Percentiles rank a stretch among this genome's conserved stretches.
Conservation (phyloP, 2,113 vertebrate genomes). For the Microtus richardsoni region DNA sequence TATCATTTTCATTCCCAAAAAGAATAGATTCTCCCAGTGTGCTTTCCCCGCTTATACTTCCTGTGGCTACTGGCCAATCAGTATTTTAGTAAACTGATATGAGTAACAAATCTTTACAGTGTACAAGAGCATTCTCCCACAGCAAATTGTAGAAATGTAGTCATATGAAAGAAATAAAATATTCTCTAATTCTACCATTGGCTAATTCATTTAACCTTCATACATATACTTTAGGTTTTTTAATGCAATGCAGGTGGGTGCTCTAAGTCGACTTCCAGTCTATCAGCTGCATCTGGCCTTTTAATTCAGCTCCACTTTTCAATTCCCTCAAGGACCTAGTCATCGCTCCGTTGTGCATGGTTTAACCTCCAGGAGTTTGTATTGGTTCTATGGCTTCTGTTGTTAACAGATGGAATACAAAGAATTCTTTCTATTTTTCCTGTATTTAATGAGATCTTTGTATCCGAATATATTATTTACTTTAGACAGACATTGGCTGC, state of each 20-base stretch:
- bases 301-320: neutral
- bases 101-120: no score
- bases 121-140: no score
- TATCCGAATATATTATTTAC: neutral
- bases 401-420: neutral
- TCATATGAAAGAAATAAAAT: neutral
- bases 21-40: neutral
- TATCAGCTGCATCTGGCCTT: neutral
- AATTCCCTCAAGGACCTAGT: neutral
- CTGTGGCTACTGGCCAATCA: no score
- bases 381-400: neutral
- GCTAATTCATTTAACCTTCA: neutral
- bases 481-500: neutral
- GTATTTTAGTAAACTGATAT: no score
- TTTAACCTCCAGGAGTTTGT: neutral
- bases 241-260: neutral
- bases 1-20: neutral
- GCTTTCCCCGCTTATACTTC: no score
- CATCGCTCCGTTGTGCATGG: neutral
- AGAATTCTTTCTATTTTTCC: neutral
- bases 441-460: neutral
- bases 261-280: no score
- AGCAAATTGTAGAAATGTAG: conserved; percentile 18
- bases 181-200: neutral
- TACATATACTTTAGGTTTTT: neutral